phyloP scores from a whole-genome alignment of 2,113 vertebrate species.

The Lates calcarifer region DNA sequence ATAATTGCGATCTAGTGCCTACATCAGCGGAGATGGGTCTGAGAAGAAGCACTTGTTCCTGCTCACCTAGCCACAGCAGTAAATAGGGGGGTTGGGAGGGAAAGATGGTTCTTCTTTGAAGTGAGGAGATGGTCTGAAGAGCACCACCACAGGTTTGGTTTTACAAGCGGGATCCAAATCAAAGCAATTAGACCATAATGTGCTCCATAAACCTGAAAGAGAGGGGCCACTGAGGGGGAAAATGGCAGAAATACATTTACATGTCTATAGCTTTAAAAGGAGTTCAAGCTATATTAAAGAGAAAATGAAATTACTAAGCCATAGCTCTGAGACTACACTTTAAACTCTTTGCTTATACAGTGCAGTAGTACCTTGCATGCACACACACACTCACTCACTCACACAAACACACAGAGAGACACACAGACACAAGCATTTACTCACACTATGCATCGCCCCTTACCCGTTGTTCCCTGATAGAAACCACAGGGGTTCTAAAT shows the following conservation, averaged over 20 bases:
- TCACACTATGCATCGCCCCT: conserved; percentile 3
- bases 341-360: conserved; percentile 15
- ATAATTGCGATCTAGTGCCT: conserved; percentile 44
- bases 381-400: conserved; percentile 3
- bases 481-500: conserved; percentile 67
- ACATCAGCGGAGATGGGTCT: conserved; percentile 29
- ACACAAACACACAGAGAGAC: not conserved
- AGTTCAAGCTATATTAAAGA: conserved; percentile 68
- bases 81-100: conserved; percentile 15
- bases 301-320: conserved; percentile 64
- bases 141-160: conserved; percentile 79
- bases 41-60: conserved; percentile 33
- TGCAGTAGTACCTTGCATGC: not conserved
- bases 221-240: conserved; percentile 71
- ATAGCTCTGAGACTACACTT: conserved; percentile 28
- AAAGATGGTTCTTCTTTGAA: conserved; percentile 71
- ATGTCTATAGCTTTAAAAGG: conserved; percentile 61
- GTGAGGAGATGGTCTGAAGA: conserved; percentile 81
- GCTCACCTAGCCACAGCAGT: conserved; percentile 40
- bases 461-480: conserved; percentile 50
- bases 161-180: conserved; percentile 85
- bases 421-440: conserved; percentile 7
- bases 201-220: conserved; percentile 84
- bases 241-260: conserved; percentile 58
- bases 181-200: conserved; percentile 87